Percentiles rank a stretch among this genome's conserved stretches.
These are phyloP conservation scores for Cryptomyrus ogoouensis DNA, from an alignment of 2,113 vertebrate genomes.

Conservation along the genomic window DNA sequence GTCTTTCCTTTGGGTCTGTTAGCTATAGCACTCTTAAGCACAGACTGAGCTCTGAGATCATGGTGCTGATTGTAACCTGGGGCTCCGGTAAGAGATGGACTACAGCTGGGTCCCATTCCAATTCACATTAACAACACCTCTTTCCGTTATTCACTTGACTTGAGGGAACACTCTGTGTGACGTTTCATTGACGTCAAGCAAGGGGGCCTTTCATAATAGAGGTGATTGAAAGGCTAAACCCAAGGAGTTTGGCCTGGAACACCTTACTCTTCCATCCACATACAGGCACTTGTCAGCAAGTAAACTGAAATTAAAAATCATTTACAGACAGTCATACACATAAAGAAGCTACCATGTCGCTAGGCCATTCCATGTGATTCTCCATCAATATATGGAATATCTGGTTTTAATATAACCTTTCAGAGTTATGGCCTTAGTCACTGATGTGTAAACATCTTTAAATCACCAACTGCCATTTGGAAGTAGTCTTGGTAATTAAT, in stretches of 20 bases:
- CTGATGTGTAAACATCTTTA: background rate
- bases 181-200: conserved; percentile 1
- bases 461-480: background rate
- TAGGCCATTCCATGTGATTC: background rate
- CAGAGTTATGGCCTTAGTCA: background rate
- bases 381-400: background rate
- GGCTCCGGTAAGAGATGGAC: background rate
- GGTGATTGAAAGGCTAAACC: background rate
- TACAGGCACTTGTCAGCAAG: background rate
- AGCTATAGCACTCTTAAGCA: background rate
- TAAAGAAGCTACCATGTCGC: background rate
- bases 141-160: background rate
- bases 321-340: background rate
- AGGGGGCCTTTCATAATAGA: background rate
- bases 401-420: background rate
- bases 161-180: background rate
- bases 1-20: background rate
- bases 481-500: background rate
- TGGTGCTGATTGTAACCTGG: background rate
- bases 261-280: background rate
- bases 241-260: background rate
- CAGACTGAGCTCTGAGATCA: background rate
- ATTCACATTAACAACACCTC: background rate
- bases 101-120: background rate
- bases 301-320: background rate